Conservation (phyloP, 2,888 invertebrate genomes). For the Drosophila siamana region DNA sequence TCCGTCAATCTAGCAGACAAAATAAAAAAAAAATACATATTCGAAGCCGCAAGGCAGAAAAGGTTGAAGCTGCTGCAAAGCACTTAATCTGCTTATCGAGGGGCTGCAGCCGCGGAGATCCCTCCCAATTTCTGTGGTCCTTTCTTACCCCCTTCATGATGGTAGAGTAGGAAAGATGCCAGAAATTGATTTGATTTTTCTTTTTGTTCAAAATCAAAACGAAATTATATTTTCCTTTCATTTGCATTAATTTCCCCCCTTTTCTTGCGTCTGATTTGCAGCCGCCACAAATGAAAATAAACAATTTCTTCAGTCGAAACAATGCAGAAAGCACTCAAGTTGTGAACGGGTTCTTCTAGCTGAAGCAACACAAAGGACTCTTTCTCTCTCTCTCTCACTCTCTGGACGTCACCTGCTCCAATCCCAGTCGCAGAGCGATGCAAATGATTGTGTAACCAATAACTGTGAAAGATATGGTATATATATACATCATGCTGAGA, state of each 20-base stretch:
- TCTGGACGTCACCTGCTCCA: slow-evolving; percentile 39
- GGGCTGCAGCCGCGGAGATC: slow-evolving; percentile 31
- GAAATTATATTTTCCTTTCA: slow-evolving; percentile 48
- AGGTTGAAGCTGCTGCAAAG: no score
- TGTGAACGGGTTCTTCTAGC: background rate
- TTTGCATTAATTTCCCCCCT: background rate
- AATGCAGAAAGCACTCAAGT: background rate
- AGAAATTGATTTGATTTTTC: slow-evolving; percentile 69
- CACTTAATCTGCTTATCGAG: slow-evolving; percentile 72
- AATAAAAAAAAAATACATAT: slow-evolving; percentile 43
- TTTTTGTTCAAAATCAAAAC: slow-evolving; percentile 51
- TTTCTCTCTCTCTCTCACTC: no score
- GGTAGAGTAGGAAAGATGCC: slow-evolving; percentile 62
- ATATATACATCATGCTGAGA: background rate
- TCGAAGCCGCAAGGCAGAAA: slow-evolving; percentile 37
- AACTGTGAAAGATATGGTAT: slow-evolving; percentile 25
- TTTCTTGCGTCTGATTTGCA: slow-evolving; percentile 2
- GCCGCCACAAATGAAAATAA: slow-evolving; percentile 9
- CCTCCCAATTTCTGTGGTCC: background rate
- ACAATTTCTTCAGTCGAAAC: slow-evolving; percentile 15
- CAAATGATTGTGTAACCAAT: slow-evolving; percentile 55
- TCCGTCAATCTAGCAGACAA: slow-evolving; percentile 45
- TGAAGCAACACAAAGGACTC: background rate
- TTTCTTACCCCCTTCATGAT: background rate
- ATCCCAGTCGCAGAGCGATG: slow-evolving; percentile 10